A percentile compares a stretch with the other conserved stretches of the same genome.
phyloP scores from a whole-genome alignment of 2,888 invertebrate species.

The Scaptodrosophila latifasciaeformis region DNA sequence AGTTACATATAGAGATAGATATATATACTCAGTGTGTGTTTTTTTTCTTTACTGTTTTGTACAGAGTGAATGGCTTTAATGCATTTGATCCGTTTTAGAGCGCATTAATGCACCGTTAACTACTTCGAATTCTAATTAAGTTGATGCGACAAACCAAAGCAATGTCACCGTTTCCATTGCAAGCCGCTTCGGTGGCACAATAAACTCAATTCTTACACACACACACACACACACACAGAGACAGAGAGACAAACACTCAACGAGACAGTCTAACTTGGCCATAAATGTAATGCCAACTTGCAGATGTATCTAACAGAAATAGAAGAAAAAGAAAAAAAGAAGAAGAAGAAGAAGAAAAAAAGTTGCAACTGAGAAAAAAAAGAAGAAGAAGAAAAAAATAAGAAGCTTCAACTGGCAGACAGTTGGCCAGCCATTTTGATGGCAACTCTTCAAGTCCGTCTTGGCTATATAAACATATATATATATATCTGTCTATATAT shows the following conservation, averaged over 20 bases:
- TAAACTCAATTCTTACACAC: constrained; percentile 55
- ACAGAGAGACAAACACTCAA: constrained; percentile 9
- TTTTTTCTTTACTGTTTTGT: neutral
- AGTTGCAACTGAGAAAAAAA: too few relatives aligned
- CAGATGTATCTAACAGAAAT: constrained; percentile 25
- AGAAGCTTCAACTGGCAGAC: too few relatives aligned
- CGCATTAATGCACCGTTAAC: constrained; percentile 66
- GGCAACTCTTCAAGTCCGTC: too few relatives aligned
- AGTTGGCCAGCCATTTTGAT: too few relatives aligned
- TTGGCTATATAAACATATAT: too few relatives aligned
- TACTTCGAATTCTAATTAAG: constrained; percentile 65
- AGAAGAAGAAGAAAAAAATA: too few relatives aligned
- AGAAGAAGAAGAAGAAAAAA: too few relatives aligned
- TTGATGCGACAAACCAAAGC: constrained; percentile 60
- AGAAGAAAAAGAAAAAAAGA: too few relatives aligned
- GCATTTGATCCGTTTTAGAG: constrained; percentile 60
- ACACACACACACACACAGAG: constrained; percentile 5
- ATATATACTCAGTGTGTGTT: neutral
- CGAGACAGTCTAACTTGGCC: constrained; percentile 56
- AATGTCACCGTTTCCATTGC: too few relatives aligned
- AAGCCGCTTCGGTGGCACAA: constrained; percentile 49
- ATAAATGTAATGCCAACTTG: constrained; percentile 59
- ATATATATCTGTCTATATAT: too few relatives aligned
- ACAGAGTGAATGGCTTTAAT: constrained; percentile 36
- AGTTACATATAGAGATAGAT: neutral